Base-by-base conservation (phyloP, 2,888 invertebrate species). In the Arrhopalites spinosus region DNA sequence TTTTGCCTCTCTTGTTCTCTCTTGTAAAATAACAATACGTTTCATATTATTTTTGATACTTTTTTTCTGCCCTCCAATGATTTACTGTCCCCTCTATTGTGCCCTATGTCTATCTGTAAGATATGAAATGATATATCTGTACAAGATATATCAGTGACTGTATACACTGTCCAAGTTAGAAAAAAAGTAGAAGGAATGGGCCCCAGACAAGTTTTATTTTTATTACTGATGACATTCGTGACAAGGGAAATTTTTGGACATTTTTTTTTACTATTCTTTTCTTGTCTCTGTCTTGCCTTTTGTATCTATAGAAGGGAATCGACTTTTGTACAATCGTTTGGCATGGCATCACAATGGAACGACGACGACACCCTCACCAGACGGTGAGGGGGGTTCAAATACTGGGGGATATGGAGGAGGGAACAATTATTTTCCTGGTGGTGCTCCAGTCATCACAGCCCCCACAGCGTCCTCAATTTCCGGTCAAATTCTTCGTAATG, bases 401-500 rank as follows among this genome's bases (percentile, higher is more conserved):
- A 7, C 8, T 2, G 56, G 74, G 17, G 56, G 73, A 15, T 20
- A 43, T 43, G 56, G 72, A 47, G 75, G 72, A n/a, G 50, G 72
- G 50, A 68, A 64, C 30, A 77, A 78, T 67, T 75, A 70, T 63
- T 73, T 68, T 56, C 36, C 59, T 36, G 72, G 75, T 15, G 78
- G 75, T 50, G 59, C 23, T 59, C 73, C 73, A 17, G 23, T 74
- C 17, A 20, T 69, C 5, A 20, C 30, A 8, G 67, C 36, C 13
- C 29, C 79, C 59, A 76, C 56, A 56, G 76, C 77, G 1, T 71
- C 78, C 1, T 73, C 78, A 13, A 72, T 74, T 27, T 50, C 71
- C 20, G 79, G 73, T 69, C 78, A 78, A n/a, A 36, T 81, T 3
- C 71, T 79, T 29, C 73, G 80, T 30, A 84, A 84, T 80, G 81